Evolutionary conservation across 2,888 invertebrate species (phyloP), one percentile per base, ranked within the genome.

Genomic region (Xylota segnis): DNA sequence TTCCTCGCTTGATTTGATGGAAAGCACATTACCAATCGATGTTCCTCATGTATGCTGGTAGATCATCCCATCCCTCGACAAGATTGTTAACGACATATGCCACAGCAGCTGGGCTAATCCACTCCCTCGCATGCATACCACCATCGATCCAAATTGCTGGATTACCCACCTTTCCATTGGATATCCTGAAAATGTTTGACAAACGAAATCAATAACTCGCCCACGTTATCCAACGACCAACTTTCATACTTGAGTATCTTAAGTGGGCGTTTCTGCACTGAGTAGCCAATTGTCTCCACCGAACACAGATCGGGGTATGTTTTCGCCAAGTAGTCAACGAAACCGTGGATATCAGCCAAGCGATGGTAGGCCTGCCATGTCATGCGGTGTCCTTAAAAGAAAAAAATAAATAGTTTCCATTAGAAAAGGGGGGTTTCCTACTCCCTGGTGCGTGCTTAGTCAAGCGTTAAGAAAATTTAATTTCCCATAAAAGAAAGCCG

Each of bases 71-170:
- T 88, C 95, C 95, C 88, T 95, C 94, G 2, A 95, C 94, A 61
- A 97, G 91, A 79, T 95, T 93, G 89, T 96, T 94, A 16, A 96
- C 95, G 45, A 97, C 93, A 90, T 94, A 97, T 0, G 96, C 96
- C 2, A 96, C 96, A 0, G 95, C 94, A 0, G 97, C 96, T 0
- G 96, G 95, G 52, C 96, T 95, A 89, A 97, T 96, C 97, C 97
- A 98, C 93, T 98, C 98, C 23, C 98, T 94, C 0, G 97, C 96
- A 89, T 98, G 97, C 88, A 97, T 97, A 18, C 96, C 95, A 0
- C 95, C 96, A 89, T 96, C 96, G 50, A 96, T 92, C 96, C 96
- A 96, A 10, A 96, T 93, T 0, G 95, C 95, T 0, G 93, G 92
- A 84, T 95, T 95, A 5, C 91, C 91, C 0, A 92, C 88, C 34